Percentiles rank a stretch among this genome's conserved stretches.
Evolutionary conservation across 2,113 vertebrate genomes (phyloP).

Genomic region (Corydoras maculifer): DNA sequence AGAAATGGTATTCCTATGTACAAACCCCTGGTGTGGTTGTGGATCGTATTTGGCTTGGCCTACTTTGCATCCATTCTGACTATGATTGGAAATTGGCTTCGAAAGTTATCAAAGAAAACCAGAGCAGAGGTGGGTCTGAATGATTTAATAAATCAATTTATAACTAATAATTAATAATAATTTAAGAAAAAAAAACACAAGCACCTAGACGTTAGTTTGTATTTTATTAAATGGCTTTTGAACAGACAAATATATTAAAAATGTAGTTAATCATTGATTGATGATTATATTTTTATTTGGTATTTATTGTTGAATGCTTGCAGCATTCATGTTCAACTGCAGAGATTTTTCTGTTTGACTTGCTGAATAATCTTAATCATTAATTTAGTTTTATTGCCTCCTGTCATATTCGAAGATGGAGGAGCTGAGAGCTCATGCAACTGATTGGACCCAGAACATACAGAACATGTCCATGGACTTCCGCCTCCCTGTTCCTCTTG

Average conservation of each 20-base stretch:
- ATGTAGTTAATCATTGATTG: not conserved
- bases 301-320: no score
- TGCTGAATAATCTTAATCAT: no score
- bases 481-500: conserved; percentile 72
- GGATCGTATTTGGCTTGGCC: conserved; percentile 85
- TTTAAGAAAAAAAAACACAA: no score
- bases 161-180: not conserved
- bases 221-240: no score
- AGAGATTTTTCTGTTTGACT: no score
- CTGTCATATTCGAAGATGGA: conserved; percentile 72
- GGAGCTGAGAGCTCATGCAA: conserved; percentile 81
- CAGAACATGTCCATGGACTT: conserved; percentile 78
- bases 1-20: conserved; percentile 59
- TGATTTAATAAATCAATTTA: not conserved
- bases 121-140: conserved; percentile 74
- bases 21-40: conserved; percentile 82
- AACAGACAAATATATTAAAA: not conserved
- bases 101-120: conserved; percentile 77
- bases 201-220: no score
- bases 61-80: conserved; percentile 91
- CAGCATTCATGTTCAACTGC: no score
- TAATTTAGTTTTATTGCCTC: not conserved
- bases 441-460: conserved; percentile 81
- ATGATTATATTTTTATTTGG: no score
- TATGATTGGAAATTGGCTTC: conserved; percentile 86